phyloP scores from a whole-genome alignment of 1,140 invertebrate species.

The Drosophila bifasciata region DNA sequence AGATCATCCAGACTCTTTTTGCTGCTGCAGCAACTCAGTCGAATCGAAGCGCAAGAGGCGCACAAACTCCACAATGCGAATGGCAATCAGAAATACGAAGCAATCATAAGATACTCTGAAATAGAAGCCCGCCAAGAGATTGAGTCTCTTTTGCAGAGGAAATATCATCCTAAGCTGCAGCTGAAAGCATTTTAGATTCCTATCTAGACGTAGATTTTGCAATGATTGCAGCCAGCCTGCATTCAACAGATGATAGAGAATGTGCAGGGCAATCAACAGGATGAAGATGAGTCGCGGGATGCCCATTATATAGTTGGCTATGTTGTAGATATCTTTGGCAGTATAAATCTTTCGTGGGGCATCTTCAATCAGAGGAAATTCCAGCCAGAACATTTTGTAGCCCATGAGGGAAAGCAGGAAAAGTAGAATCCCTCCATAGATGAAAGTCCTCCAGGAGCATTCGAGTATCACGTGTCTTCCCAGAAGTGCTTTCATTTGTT shows the following conservation, averaged over 20 bases:
- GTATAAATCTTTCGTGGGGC: neutral
- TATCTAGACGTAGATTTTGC: slow-evolving; percentile 1
- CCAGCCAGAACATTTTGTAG: slow-evolving; percentile 2
- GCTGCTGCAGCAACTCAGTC: slow-evolving; percentile 1
- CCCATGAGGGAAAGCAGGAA: slow-evolving; percentile 26
- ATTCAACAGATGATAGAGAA: slow-evolving; percentile 40
- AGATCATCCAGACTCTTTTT: slow-evolving; percentile 34
- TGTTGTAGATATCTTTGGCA: accelerated
- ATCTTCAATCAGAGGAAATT: slow-evolving; percentile 9
- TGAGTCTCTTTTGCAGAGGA: slow-evolving; percentile 13
- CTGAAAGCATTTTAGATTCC: slow-evolving; percentile 12
- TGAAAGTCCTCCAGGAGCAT: slow-evolving; percentile 16
- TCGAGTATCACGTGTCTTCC: slow-evolving; percentile 16
- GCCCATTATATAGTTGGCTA: slow-evolving; percentile 11
- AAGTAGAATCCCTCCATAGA: slow-evolving; percentile 1
- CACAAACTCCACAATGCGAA: slow-evolving; percentile 15
- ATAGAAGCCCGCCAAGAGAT: slow-evolving; percentile 40
- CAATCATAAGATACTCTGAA: slow-evolving; percentile 33
- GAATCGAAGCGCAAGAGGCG: slow-evolving; percentile 13
- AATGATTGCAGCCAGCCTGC: slow-evolving; percentile 40
- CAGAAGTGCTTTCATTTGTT: slow-evolving; percentile 9
- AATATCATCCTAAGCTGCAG: slow-evolving; percentile 11
- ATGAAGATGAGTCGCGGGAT: slow-evolving; percentile 11
- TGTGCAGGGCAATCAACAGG: slow-evolving; percentile 20
- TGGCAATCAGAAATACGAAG: slow-evolving; percentile 1